Base-by-base conservation (phyloP, 2,797 vertebrate genomes). In the Protonibea diacanthus region DNA sequence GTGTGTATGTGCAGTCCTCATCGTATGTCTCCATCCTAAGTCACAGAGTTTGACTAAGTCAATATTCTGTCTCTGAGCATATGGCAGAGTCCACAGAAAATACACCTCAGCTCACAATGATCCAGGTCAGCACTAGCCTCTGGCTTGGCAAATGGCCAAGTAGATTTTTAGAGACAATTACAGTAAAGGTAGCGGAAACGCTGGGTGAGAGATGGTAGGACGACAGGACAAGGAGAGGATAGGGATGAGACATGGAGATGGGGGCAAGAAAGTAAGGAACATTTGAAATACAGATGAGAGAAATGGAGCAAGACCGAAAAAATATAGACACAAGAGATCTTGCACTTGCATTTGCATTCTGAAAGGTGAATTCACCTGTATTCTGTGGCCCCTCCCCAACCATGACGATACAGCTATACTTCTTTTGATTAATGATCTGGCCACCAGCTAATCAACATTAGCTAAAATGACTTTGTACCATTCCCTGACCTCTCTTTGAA, bases 151-250 rank as follows among this genome's bases (percentile, higher is more conserved):
- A 76, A 84, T 42, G 23, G 38, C 33, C 80, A 81, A n/a, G n/a
- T 78, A 57, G 74, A 83, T 77, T 74, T 85, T 76, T 71, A 65
- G 27, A 79, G 71, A 86, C 52, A 83, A 80, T 78, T 77, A 83
- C n/a, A 57, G 62, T 23, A 74, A 17, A 73, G 11, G 23, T 10
- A 61, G 12, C 23, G 53, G 44, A 68, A 21, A 70, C 6, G 33
- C 0, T n/a, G 6, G 62, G 53, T 69, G 63, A 63, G 25, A 78
- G 29, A n/a, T 51, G 18, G 29, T 51, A 27, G 45, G 40, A 29
- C 13, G 25, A 67, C 18, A 3, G 8, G 9, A 12, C 10, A 15
- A 12, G 13, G 20, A 23, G 33, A 76, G 27, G 10, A n/a, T 21
- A 42, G 6, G n/a, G 21, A 15, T 56, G 48, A 59, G 42, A 59